phyloP scores from a whole-genome alignment of 2,797 vertebrate species.

The Ataeniobius toweri region DNA sequence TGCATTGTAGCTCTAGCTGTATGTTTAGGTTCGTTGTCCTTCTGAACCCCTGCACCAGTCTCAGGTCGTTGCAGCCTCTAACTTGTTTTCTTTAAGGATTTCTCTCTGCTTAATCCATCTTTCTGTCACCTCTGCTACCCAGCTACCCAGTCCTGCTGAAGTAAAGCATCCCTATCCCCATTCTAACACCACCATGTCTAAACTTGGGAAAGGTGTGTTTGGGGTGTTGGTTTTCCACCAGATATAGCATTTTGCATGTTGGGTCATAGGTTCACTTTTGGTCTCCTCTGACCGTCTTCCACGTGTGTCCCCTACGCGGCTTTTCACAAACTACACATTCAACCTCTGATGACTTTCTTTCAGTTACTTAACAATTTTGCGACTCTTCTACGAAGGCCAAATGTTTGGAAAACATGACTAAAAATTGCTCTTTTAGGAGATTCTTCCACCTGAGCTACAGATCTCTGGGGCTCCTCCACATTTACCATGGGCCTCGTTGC shows the following conservation, averaged over 20 bases:
- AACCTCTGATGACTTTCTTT: not conserved
- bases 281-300: not conserved
- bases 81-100: not conserved
- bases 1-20: not conserved
- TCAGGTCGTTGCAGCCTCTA: not conserved
- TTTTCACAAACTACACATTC: not conserved
- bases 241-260: not conserved
- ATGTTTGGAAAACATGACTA: not conserved
- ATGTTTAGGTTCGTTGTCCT: not conserved
- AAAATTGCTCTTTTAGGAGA: too few species aligned
- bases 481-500: too few species aligned
- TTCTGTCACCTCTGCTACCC: not conserved
- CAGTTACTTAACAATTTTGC: not conserved
- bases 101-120: not conserved
- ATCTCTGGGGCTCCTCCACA: too few species aligned
- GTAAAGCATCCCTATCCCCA: not conserved
- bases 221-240: not conserved
- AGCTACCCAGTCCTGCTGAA: not conserved
- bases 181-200: too few species aligned
- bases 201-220: not conserved
- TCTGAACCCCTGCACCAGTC: not conserved
- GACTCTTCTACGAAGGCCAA: not conserved
- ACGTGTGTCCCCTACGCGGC: too few species aligned
- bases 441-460: too few species aligned
- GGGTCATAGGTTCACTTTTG: not conserved